Conservation (phyloP, 2,888 invertebrate species). For the Pyrrhosoma nymphula region DNA sequence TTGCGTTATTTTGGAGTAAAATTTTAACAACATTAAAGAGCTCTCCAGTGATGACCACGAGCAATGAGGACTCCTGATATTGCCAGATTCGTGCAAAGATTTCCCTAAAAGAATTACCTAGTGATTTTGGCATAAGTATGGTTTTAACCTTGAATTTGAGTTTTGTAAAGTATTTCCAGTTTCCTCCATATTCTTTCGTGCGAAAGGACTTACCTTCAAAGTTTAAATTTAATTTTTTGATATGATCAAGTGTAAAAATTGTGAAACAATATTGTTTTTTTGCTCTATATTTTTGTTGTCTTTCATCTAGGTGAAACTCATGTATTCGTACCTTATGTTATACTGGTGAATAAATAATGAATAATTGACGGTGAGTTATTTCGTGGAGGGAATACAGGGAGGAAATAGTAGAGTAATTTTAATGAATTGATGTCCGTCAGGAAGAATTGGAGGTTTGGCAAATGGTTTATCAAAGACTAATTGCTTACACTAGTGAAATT, state of each 20-base stretch:
- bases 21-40: constrained; percentile 48
- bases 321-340: constrained; percentile 62
- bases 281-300: constrained; percentile 49
- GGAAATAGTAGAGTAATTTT: constrained; percentile 54
- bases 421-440: constrained; percentile 43
- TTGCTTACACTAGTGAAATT: constrained; percentile 60
- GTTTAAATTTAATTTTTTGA: constrained; percentile 54
- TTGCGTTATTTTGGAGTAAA: constrained; percentile 59
- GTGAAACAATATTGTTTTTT: constrained; percentile 49
- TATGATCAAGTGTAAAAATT: constrained; percentile 41
- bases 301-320: constrained; percentile 50
- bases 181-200: constrained; percentile 67
- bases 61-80: constrained; percentile 48
- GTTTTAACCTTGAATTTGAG: constrained; percentile 14
- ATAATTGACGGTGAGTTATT: constrained; percentile 66
- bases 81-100: constrained; percentile 16
- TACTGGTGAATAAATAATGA: constrained; percentile 65
- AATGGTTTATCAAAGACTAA: constrained; percentile 59
- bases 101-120: constrained; percentile 10
- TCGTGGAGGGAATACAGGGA: constrained; percentile 64
- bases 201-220: constrained; percentile 65
- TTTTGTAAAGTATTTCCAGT: constrained; percentile 59
- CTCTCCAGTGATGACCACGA: constrained; percentile 65
- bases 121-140: constrained; percentile 57
- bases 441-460: constrained; percentile 48